These are phyloP conservation scores for Hydroisotoma schaefferi DNA, from an alignment of 2,888 invertebrate genomes.

Conservation along the genomic window DNA sequence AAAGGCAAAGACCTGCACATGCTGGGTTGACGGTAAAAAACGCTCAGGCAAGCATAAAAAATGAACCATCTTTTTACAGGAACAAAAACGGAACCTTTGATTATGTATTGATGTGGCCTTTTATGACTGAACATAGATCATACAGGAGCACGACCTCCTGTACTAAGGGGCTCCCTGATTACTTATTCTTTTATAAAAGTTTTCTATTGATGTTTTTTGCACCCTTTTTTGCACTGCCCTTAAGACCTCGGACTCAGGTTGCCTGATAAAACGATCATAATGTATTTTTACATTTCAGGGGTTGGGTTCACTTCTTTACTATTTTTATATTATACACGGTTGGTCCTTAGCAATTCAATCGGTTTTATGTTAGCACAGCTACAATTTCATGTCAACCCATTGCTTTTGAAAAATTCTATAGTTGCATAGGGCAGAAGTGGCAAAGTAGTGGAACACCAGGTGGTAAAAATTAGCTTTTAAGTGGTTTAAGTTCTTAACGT, in stretches of 20 bases:
- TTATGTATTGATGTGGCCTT: constrained; percentile 35
- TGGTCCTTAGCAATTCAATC: too few relatives aligned
- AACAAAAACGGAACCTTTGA: constrained; percentile 30
- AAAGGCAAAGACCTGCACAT: constrained; percentile 7
- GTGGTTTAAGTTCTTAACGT: too few relatives aligned
- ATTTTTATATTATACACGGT: too few relatives aligned
- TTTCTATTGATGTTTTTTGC: constrained; percentile 26
- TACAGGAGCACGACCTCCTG: constrained; percentile 20
- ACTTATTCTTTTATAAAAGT: constrained; percentile 42
- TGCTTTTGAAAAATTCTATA: too few relatives aligned
- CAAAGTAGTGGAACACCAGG: too few relatives aligned
- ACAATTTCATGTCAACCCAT: too few relatives aligned
- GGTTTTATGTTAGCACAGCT: too few relatives aligned
- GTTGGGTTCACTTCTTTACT: neutral
- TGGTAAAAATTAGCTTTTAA: too few relatives aligned
- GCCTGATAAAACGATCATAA: neutral
- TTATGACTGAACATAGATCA: constrained; percentile 22
- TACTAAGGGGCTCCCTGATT: constrained; percentile 40
- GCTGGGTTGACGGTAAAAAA: constrained; percentile 19
- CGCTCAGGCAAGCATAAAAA: constrained; percentile 34
- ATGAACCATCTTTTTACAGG: constrained; percentile 35
- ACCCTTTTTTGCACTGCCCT: constrained; percentile 16
- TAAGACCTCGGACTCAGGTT: constrained; percentile 6
- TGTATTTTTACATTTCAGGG: neutral
- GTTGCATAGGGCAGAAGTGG: too few relatives aligned